Base-by-base conservation (phyloP, 1,140 invertebrate species). In the Trichomalopsis sarcophagae region DNA sequence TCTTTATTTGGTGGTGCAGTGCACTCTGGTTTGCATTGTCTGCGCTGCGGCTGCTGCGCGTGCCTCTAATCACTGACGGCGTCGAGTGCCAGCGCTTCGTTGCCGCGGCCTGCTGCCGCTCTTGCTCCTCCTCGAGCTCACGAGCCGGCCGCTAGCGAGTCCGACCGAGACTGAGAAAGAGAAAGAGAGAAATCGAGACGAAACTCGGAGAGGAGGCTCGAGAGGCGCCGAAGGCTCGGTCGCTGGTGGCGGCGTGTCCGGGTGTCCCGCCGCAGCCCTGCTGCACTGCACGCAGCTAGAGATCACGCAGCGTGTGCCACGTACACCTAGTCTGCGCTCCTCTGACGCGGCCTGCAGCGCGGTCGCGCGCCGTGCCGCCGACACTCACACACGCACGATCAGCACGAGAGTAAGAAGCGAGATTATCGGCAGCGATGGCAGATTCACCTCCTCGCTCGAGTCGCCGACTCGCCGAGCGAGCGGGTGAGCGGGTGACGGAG, bases 21-120 rank as follows among this genome's bases (percentile, higher is more conserved):
- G 91, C 91, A 91, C 91, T 89, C 90, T 91, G 90, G 91, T 93
- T 93, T 93, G 92, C 92, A 93, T 93, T 93, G 92, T 93, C 92
- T 93, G 92, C 92, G 92, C 92, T 92, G 92, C 55, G 80, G 92
- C 92, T 91, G 92, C 92, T 92, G 92, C 92, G 92, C 92, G 92
- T 93, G 93, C 92, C 93, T 93, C 92, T 92, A 82, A 75, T 77
- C 84, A 78, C 80, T 23, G 69, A 78, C 84, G 76, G 76, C 84
- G 79, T 27, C 21, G 17, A 62, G 79, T 81, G 79, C 79, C 75
- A 81, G 78, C 62, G 83, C 76, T 71, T 69, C 47, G 83, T 69
- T 80, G 82, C 75, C 75, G 40, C 44, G 83, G 68, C 68, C 68
- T 10, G 68, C 68, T 71, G 68, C 55, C 68, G 77, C 83, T 79